These are phyloP conservation scores for Hippoglossus stenolepis DNA, from an alignment of 2,113 vertebrate genomes.

Conservation along the genomic window DNA sequence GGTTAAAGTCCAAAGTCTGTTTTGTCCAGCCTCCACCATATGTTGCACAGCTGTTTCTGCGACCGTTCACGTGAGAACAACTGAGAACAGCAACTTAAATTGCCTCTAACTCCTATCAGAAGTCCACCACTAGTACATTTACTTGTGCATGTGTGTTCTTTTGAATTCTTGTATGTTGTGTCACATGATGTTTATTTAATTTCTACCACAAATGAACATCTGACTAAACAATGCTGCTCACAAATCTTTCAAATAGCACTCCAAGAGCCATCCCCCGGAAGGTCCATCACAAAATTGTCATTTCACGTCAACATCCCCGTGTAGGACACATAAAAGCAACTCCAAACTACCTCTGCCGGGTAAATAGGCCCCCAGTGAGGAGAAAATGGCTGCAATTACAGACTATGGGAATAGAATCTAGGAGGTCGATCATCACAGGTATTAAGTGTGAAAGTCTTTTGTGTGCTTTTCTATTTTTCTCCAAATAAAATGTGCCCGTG, in stretches of 20 bases:
- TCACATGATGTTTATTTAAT: too few relatives aligned
- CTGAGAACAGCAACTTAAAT: too few relatives aligned
- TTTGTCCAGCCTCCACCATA: background rate
- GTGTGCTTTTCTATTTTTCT: background rate
- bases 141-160: too few relatives aligned
- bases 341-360: background rate
- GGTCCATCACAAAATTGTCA: background rate
- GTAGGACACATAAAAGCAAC: background rate
- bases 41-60: too few relatives aligned
- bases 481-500: background rate
- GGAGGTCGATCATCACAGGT: background rate
- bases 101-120: too few relatives aligned
- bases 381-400: constrained; percentile 1
- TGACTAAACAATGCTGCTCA: too few relatives aligned
- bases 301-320: background rate
- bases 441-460: background rate
- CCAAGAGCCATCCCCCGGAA: too few relatives aligned
- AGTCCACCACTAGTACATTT: too few relatives aligned
- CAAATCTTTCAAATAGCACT: too few relatives aligned
- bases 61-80: too few relatives aligned
- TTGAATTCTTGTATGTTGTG: too few relatives aligned
- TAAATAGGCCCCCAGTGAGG: background rate
- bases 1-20: background rate
- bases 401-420: background rate
- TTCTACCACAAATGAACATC: too few relatives aligned